These are phyloP conservation scores for Oithona nana DNA, from an alignment of 2,888 invertebrate genomes.

Conservation along the genomic window DNA sequence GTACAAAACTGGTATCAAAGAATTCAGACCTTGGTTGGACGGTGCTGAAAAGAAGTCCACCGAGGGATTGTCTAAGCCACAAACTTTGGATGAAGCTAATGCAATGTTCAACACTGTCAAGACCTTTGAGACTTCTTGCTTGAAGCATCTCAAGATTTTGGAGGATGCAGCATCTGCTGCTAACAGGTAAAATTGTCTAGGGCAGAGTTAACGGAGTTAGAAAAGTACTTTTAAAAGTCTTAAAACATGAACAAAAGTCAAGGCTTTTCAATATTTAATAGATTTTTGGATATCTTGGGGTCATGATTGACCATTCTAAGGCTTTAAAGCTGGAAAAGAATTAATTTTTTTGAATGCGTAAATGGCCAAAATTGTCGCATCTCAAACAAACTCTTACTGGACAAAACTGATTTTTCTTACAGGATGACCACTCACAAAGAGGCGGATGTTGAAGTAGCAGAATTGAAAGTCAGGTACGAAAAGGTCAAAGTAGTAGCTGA, in stretches of 20 bases:
- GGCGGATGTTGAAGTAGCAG: slow-evolving; percentile 19
- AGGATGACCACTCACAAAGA: slow-evolving; percentile 19
- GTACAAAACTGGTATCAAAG: slow-evolving; percentile 20
- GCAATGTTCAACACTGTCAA: slow-evolving; percentile 18
- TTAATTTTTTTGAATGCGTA: too few species aligned
- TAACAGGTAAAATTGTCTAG: too few species aligned
- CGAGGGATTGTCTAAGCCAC: slow-evolving; percentile 19
- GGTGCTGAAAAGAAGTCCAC: slow-evolving; percentile 19
- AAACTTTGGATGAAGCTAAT: slow-evolving; percentile 19
- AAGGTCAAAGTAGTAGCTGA: slow-evolving; percentile 19
- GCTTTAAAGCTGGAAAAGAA: too few species aligned
- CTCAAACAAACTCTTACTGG: too few species aligned
- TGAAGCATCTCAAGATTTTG: slow-evolving; percentile 6
- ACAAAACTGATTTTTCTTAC: too few species aligned
- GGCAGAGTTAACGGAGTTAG: too few species aligned
- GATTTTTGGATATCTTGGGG: too few species aligned
- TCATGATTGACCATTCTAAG: too few species aligned
- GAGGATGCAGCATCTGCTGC: slow-evolving; percentile 6
- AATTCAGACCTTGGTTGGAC: slow-evolving; percentile 21
- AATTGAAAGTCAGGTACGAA: slow-evolving; percentile 19
- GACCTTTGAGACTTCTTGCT: slow-evolving; percentile 10
- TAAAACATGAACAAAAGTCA: too few species aligned
- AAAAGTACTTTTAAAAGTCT: too few species aligned
- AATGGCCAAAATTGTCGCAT: too few species aligned
- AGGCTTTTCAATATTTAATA: too few species aligned